These are phyloP conservation scores for Paradoxurus hermaphroditus DNA, from an alignment of 2,113 vertebrate species.

Conservation along the genomic window DNA sequence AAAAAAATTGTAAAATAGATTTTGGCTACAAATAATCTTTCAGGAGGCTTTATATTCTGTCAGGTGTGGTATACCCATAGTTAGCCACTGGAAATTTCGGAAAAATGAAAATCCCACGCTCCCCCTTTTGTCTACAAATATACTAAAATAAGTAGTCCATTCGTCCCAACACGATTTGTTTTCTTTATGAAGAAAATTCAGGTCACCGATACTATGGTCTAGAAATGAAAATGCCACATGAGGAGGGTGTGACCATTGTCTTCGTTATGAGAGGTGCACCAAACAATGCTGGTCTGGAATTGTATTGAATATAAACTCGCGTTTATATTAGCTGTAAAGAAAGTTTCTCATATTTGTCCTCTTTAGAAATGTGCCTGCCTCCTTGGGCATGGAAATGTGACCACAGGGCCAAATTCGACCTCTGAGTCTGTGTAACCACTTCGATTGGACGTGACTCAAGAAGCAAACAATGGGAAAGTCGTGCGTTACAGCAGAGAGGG, in stretches of 20 bases:
- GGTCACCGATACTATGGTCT: background rate
- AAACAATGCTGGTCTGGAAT: background rate
- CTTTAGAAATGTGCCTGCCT: background rate
- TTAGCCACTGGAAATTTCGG: background rate
- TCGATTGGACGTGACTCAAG: constrained; percentile 3
- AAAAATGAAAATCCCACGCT: background rate
- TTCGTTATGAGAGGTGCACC: background rate
- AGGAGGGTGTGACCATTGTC: background rate
- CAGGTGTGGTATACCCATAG: background rate
- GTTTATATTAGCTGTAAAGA: constrained; percentile 37
- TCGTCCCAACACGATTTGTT: background rate
- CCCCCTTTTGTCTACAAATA: background rate
- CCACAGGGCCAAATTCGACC: constrained; percentile 5
- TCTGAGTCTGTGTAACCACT: constrained; percentile 14
- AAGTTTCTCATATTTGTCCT: constrained; percentile 27
- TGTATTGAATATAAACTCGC: background rate
- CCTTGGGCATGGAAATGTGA: background rate
- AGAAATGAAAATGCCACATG: background rate
- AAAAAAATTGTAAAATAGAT: background rate
- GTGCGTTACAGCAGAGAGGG: background rate
- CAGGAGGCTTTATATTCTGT: background rate
- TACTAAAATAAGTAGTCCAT: background rate
- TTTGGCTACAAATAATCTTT: background rate
- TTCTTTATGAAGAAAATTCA: background rate
- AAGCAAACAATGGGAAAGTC: background rate